A percentile compares a stretch with the other conserved stretches of the same genome.
These are phyloP conservation scores for Turdus rufiventris DNA, from an alignment of 2,113 vertebrate species.

Conservation along the genomic window DNA sequence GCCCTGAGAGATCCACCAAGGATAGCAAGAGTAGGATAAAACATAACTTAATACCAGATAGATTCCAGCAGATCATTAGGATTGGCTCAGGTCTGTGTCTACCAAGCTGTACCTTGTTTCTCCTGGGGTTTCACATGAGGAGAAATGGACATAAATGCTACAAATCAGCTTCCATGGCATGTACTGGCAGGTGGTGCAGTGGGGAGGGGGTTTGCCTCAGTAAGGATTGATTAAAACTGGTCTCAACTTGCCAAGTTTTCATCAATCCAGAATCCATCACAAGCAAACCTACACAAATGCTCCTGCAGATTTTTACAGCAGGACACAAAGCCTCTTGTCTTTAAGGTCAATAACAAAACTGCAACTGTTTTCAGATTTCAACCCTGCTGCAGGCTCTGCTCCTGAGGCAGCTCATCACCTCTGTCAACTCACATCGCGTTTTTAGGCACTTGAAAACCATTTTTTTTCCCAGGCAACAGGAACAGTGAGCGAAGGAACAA, in stretches of 20 bases:
- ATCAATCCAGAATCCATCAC: neutral
- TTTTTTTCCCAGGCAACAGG: neutral
- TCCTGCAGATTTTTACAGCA: neutral
- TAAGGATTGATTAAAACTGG: neutral
- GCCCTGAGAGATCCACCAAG: neutral
- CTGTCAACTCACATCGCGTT: neutral
- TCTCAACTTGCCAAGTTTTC: neutral
- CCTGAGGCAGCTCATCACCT: neutral
- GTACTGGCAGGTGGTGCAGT: neutral
- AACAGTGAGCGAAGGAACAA: neutral
- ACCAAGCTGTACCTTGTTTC: neutral
- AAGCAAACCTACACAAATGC: neutral
- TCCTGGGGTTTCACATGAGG: neutral
- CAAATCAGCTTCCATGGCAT: neutral
- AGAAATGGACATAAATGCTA: neutral
- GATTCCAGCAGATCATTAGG: neutral
- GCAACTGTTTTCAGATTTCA: neutral
- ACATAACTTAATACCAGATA: neutral
- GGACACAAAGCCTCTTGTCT: neutral
- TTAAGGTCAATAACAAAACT: neutral
- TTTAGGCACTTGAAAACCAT: neutral
- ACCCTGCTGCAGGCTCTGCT: neutral
- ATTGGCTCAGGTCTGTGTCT: neutral
- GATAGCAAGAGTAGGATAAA: neutral
- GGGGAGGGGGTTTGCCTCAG: neutral